Base-by-base conservation (phyloP, 2,113 vertebrate genomes). In the Phycodurus eques region DNA sequence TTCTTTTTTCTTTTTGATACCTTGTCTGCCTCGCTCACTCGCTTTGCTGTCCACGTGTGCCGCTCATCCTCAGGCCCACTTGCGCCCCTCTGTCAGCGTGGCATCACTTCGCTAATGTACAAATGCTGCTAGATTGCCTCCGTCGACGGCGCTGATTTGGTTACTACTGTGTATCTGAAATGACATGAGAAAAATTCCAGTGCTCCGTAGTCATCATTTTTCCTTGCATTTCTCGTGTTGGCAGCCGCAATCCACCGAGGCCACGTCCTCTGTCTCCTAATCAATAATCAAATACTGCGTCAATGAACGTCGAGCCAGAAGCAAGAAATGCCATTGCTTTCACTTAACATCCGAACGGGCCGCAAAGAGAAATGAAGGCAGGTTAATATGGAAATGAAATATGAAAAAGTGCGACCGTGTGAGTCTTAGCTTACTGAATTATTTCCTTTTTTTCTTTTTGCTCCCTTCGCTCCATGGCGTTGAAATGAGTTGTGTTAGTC, bases 381-480 rank as follows among this genome's bases (percentile, higher is more conserved):
- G 88, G 85, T 88, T 90, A 90, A 90, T 82, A 88, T 88, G 85
- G 59, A 87, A 90, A 90, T 91, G 83, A 88, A 89, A 88, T 83
- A 86, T 91, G 88, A 78, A 85, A 87, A 86, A 89, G 80, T 79
- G 73, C 77, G 78, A 72, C 67, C 74, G 78, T 81, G 83, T 71
- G 78, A 78, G 73, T 77, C 82, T 75, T 54, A 79, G 84, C 89
- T 82, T 87, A 87, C 86, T 82, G 85, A 89, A 83, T 44, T 66
- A 81, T 66, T 68, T 80, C 69, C 71, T 68, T 66, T 47, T 43
- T 70, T 67, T 70, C 6, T 51, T 33, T 51, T 67, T 64, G 68
- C 83, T 86, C 77, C 59, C 73, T 77, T 83, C 76, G 51, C 80
- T 75, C 76, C 75, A 72, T 66, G 71, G 67, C 63, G 74, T 78